A percentile compares a stretch with the other conserved stretches of the same genome.
Evolutionary conservation across 2,113 vertebrate species (phyloP).

Genomic region (Tachycineta bicolor): DNA sequence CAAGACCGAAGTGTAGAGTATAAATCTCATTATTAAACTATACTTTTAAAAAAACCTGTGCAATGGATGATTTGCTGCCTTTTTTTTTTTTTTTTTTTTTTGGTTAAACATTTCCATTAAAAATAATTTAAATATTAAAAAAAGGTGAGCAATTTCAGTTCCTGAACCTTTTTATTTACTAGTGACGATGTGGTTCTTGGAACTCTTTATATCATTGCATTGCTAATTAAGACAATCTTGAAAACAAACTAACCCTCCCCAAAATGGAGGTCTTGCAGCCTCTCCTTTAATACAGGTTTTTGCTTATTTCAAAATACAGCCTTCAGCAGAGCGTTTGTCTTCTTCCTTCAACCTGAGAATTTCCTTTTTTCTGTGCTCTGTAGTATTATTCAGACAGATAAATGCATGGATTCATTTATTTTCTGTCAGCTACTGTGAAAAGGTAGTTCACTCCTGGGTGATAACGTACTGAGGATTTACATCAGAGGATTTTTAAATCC

Average conservation of each 20-base stretch:
- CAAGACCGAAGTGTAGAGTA: not conserved
- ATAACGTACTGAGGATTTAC: not conserved
- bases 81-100: not conserved
- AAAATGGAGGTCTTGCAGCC: not conserved
- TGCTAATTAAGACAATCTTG: not conserved
- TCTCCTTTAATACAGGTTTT: not conserved
- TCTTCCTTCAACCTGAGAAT: not conserved
- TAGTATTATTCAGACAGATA: not conserved
- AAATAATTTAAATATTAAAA: not conserved
- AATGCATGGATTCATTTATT: not conserved
- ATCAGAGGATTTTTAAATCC: not conserved
- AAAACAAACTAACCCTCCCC: not conserved
- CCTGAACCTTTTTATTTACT: not conserved
- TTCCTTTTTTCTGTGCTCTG: not conserved
- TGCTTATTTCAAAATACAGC: not conserved
- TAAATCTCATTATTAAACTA: not conserved
- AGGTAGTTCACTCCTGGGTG: not conserved
- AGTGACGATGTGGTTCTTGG: not conserved
- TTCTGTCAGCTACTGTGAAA: not conserved
- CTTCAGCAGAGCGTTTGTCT: not conserved
- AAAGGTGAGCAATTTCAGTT: not conserved
- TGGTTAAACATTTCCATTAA: not conserved
- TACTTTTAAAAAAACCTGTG: not conserved
- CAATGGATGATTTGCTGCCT: not conserved
- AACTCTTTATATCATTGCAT: not conserved